Evolutionary conservation across 2,113 vertebrate species (phyloP).

Genomic region (Menidia beryllina): DNA sequence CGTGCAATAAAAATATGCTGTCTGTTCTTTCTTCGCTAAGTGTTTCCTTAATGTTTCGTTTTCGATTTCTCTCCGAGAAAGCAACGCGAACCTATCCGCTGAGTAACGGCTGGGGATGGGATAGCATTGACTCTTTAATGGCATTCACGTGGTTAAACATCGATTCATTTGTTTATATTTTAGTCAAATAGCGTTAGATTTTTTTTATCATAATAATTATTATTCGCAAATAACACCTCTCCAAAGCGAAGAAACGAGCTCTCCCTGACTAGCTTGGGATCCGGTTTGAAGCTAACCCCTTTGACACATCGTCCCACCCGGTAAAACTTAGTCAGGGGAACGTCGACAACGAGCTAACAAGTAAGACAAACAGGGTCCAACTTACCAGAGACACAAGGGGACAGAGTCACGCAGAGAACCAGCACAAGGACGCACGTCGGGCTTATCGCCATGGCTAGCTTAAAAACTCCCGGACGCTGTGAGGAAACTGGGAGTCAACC

Average conservation of each 20-base stretch:
- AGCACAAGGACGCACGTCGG: constrained; percentile 27
- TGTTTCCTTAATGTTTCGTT: too few species aligned
- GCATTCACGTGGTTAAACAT: too few species aligned
- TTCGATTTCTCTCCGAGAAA: neutral
- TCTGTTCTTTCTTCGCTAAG: too few species aligned
- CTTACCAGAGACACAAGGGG: constrained; percentile 57
- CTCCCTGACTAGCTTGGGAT: constrained; percentile 5
- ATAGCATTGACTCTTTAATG: too few species aligned
- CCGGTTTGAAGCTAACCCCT: neutral
- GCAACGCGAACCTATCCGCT: too few species aligned
- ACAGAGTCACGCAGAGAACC: constrained; percentile 26
- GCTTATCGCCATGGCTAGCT: constrained; percentile 63
- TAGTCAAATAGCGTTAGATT: too few species aligned
- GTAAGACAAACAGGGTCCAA: neutral
- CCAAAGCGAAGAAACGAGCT: constrained; percentile 9
- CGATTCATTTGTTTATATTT: too few species aligned
- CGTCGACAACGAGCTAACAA: neutral
- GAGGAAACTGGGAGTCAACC: neutral
- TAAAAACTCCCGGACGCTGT: neutral
- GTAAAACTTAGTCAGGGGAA: too few species aligned
- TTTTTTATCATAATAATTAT: too few species aligned
- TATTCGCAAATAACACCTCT: too few species aligned
- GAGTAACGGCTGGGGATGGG: too few species aligned
- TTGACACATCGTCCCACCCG: neutral
- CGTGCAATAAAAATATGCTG: neutral